Evolutionary conservation across 2,888 invertebrate genomes (phyloP), one percentile per base, ranked within the genome.

Genomic region (Polydrusus pterygomalis): DNA sequence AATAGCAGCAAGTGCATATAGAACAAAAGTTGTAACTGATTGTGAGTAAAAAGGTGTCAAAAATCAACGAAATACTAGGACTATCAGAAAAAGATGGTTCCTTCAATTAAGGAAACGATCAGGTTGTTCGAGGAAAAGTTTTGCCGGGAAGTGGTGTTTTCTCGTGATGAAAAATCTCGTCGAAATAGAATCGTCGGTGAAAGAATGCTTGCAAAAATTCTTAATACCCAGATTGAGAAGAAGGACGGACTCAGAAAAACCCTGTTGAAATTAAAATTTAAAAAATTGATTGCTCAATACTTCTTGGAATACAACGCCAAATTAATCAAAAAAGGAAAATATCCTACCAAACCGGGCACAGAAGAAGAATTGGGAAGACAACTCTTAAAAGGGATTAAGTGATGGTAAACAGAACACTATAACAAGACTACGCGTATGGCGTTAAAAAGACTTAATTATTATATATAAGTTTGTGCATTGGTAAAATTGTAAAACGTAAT

Each of bases 291-390:
- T 6, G n/a, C 13, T 5, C 2, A 25, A 7, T 25, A 54, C 13
- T 18, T 54, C 0, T 11, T 13, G 25, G 18, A 25, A 1, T 54
- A 13, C n/a, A 20, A 54, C 13, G n/a, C 1, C 0, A 25, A 54
- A 25, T n/a, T 54, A 18, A 2, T 54, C 11, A 20, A n/a, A 13
- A 25, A 54, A 25, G 25, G 25, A n/a, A 54, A 25, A n/a, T 3
- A 54, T 11, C 54, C 54, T 10, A 25, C 25, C 8, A 25, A 13
- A 7, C 5, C 20, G 7, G 13, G 2, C 13, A 25, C 25, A 6
- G 54, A 54, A 25, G 25, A 54, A 54, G 54, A 54, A 54, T 6
- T 54, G 25, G 54, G 54, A 25, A 54, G 54, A 54, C 13, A 13
- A 10, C 25, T 54, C 11, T 0, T 25, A 54, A 2, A 54, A 25